Evolutionary conservation across 2,888 invertebrate genomes (phyloP).

Genomic region (Cactoblastis cactorum): DNA sequence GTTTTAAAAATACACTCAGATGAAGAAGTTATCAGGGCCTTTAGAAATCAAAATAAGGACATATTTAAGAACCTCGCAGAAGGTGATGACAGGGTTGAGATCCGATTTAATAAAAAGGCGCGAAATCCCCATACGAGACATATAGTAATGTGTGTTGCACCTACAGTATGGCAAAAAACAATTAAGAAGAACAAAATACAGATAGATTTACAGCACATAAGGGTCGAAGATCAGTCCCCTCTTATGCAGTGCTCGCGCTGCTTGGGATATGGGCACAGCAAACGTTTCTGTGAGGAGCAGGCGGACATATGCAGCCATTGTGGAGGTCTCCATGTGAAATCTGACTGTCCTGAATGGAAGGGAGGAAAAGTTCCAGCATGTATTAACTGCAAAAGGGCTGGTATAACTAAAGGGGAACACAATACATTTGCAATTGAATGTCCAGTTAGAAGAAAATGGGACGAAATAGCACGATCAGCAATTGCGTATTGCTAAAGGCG

Average conservation of each 20-base stretch:
- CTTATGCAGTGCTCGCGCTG: neutral
- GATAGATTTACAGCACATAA: neutral
- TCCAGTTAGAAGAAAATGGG: neutral
- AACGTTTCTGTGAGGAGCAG: neutral
- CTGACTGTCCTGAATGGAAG: neutral
- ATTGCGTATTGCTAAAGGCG: neutral
- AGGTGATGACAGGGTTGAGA: neutral
- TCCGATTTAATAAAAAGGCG: neutral
- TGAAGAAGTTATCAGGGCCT: too few species aligned
- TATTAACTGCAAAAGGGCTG: neutral
- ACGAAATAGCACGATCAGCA: neutral
- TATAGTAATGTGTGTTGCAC: neutral
- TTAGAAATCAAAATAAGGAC: neutral
- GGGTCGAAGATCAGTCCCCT: neutral
- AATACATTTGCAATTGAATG: too few species aligned
- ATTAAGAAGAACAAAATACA: too few species aligned
- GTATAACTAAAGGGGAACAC: too few species aligned
- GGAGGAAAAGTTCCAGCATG: neutral
- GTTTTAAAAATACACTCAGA: too few species aligned
- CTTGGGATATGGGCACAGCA: neutral
- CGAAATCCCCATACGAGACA: slow-evolving; percentile 2
- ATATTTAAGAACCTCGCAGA: neutral
- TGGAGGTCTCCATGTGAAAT: neutral
- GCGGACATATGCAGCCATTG: neutral
- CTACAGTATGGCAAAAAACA: neutral